phyloP scores from a whole-genome alignment of 2,797 vertebrate genomes.

The Gallirallus australis region DNA sequence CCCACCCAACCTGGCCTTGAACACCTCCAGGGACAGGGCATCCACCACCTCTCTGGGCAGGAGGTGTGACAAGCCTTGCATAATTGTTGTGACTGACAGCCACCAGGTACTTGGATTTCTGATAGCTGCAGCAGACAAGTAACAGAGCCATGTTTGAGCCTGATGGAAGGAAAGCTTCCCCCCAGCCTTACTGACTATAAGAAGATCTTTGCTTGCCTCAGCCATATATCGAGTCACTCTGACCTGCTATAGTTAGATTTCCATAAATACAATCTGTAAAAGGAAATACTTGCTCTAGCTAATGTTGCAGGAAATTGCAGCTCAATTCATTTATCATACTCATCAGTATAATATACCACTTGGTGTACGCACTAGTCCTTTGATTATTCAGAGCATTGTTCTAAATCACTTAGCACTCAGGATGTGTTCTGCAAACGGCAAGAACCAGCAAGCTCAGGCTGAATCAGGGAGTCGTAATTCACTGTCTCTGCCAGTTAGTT shows the following conservation, averaged over 20 bases:
- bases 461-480: not conserved
- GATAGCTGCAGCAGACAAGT: not conserved
- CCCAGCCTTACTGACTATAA: not conserved
- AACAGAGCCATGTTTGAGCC: not conserved
- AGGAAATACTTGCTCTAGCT: conserved; percentile 33
- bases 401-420: conserved; percentile 6
- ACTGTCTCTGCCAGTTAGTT: not conserved
- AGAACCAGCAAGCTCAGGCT: conserved; percentile 12
- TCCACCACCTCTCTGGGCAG: too few species aligned
- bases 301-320: conserved; percentile 3
- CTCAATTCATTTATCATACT: conserved; percentile 37
- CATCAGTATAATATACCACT: not conserved
- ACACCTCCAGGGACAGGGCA: too few species aligned
- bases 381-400: conserved; percentile 15
- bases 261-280: conserved; percentile 52
- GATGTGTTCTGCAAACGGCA: not conserved
- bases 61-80: not conserved
- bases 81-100: not conserved
- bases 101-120: not conserved
- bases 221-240: conserved; percentile 35
- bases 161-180: not conserved
- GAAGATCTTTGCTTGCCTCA: conserved; percentile 4
- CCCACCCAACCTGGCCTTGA: too few species aligned
- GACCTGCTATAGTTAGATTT: conserved; percentile 16
- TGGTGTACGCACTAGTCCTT: not conserved